Base-by-base conservation (phyloP, 2,113 vertebrate genomes). In the Argyrosomus japonicus region DNA sequence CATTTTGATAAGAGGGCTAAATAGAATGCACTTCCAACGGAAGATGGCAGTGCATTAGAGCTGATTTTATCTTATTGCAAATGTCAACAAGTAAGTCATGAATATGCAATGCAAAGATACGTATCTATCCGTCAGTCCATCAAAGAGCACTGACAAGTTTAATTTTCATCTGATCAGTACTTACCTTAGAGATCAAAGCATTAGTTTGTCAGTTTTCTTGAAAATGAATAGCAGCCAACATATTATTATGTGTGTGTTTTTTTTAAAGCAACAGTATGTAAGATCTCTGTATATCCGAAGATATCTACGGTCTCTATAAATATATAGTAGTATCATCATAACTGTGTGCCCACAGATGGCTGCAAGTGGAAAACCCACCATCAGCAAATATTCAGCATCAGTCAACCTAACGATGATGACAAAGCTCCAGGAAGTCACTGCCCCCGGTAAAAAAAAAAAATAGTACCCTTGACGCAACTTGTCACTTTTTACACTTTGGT, bases 1-100 rank as follows among this genome's bases (percentile, higher is more conserved):
- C 40, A 61, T 71, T 87, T 75, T 51, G 32, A 51, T 53, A 23
- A 61, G 10, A 10, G 2, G 63, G 14, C 62, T 54, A 4, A 57
- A 67, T 12, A 63, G 23, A 48, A 29, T 3, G 27, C 51, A 32
- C 2, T 27, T 17, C 71, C 27, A 65, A 6, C 21, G 57, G 6
- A 45, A 63, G 18, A 61, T 74, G 54, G 17, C 13, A 36, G 5
- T 64, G 25, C 56, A 57, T 68, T 68, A 68, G 40, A 54, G 32
- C 50, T 61, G 19, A 64, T 83, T 63, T 68, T 0, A 32, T 63
- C 25, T 45, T 8, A 40, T 27, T 12, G 10, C 51, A 67, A 14
- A 13, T 60, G 10, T 1, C 27, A 40, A 53, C n/a, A 15, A 32
- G 15, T 53, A 11, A 50, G 36, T 21, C 3, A 11, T 29, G 14